Evolutionary conservation across 2,888 invertebrate species (phyloP), one percentile per base, ranked within the genome.

Genomic region (Pristionchus japonicus): DNA sequence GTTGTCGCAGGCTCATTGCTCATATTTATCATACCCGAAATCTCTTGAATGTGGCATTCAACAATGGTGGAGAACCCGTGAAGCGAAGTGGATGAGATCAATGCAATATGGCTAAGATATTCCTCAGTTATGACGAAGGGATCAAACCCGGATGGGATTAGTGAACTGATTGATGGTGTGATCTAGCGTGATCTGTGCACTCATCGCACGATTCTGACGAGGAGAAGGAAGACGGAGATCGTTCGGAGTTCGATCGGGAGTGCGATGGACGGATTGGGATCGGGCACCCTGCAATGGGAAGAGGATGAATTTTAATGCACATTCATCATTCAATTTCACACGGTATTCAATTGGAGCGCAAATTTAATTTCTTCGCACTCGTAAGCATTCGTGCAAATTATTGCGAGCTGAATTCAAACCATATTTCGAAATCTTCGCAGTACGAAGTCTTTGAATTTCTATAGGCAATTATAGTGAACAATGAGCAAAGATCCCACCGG

Each of bases 191-290:
- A 85, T 64, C 43, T 77, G 77, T 4, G 85, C 85, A 64, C 85
- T 85, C 85, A 85, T 85, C 15, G 85, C 85, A 23, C 85, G 52
- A 64, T 85, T 85, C 40, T 57, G 57, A 40, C 85, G 57, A 57
- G 85, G 85, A 40, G 34, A 23, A 3, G 85, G 85, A 85, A 85
- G 27, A 27, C 85, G 43, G 7, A 64, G 61, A 43, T 40, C 64
- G 7, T 57, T 64, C 20, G 64, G 64, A 40, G 57, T 27, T 27
- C n/a, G 34, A 23, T 43, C 77, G 43, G 85, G n/a, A 43, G 85
- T 27, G 4, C 47, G 40, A 40, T 85, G 85, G 3, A 64, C 64
- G 17, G 85, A 85, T 37, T 64, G 61, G 37, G 85, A 85, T 13
- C 85, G 85, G 20, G 31, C 43, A 17, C 64, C 6, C 85, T 85